These are phyloP conservation scores for Quiscalus mexicanus DNA, from an alignment of 2,113 vertebrate genomes.

Conservation along the genomic window DNA sequence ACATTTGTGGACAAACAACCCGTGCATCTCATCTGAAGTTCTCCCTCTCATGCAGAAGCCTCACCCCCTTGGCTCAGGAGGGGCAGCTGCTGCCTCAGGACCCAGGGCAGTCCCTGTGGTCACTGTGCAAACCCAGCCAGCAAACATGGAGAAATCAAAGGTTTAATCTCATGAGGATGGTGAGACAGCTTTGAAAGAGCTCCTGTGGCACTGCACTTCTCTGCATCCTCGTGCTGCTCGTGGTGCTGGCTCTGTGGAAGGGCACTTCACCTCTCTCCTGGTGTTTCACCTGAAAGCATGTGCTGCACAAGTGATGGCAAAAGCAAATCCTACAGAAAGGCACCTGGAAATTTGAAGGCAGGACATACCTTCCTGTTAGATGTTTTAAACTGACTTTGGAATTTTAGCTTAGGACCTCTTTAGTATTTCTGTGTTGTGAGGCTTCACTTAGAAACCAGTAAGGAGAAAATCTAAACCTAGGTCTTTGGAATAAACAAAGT, in stretches of 20 bases:
- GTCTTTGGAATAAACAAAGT: neutral
- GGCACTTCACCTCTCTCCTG: too few relatives aligned
- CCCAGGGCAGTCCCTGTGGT: rapidly evolving
- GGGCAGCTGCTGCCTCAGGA: neutral
- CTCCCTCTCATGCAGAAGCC: neutral
- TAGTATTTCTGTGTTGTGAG: neutral
- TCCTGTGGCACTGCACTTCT: neutral
- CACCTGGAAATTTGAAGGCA: neutral
- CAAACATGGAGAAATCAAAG: neutral
- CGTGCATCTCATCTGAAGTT: neutral
- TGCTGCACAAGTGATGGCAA: neutral
- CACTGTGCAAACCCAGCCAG: rapidly evolving
- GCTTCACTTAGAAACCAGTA: neutral
- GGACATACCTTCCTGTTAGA: neutral
- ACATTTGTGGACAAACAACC: neutral
- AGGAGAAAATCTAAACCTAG: neutral
- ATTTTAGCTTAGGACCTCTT: neutral
- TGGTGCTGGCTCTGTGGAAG: too few relatives aligned
- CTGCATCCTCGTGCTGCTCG: neutral
- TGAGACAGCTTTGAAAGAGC: neutral
- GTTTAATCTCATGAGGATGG: neutral
- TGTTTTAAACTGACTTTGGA: neutral
- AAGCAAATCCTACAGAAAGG: neutral
- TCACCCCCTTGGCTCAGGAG: neutral
- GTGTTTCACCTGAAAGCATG: too few relatives aligned